Evolutionary conservation across 2,113 vertebrate species (phyloP).

Genomic region (Ovis aries): DNA sequence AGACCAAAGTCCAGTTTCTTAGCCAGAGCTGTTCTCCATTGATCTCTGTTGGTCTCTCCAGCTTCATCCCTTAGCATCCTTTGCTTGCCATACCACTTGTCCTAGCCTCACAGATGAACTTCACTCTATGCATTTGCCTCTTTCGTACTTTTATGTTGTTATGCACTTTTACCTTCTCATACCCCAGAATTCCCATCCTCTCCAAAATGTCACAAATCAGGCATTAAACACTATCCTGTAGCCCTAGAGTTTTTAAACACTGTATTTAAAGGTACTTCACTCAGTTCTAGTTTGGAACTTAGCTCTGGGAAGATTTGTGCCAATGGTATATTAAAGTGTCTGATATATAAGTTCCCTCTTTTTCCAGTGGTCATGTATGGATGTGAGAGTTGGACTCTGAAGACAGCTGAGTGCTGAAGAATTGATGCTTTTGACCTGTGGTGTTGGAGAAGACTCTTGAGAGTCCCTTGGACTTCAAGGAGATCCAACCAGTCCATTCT

Average conservation of each 20-base stretch:
- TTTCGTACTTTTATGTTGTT: background rate
- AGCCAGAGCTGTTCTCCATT: background rate
- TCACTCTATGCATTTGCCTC: background rate
- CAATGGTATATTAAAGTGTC: background rate
- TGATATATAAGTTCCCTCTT: background rate
- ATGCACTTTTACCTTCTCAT: background rate
- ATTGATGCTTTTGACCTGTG: too few relatives aligned
- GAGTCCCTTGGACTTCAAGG: too few relatives aligned
- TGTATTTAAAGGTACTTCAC: background rate
- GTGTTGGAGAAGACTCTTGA: too few relatives aligned
- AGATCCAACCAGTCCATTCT: too few relatives aligned
- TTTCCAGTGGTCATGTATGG: too few relatives aligned
- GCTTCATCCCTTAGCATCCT: background rate
- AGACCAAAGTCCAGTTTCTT: background rate
- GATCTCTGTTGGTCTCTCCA: background rate
- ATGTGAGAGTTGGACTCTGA: too few relatives aligned
- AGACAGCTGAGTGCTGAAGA: too few relatives aligned
- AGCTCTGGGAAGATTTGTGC: background rate
- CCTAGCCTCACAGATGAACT: background rate
- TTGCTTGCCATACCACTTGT: background rate
- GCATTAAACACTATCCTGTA: background rate
- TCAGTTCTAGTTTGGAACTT: background rate
- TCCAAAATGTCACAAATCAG: background rate
- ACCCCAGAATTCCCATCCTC: background rate
- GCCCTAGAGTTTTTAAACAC: background rate